A percentile compares a stretch with the other conserved stretches of the same genome.
These are phyloP conservation scores for Allacma fusca DNA, from an alignment of 2,888 invertebrate genomes.

Conservation along the genomic window DNA sequence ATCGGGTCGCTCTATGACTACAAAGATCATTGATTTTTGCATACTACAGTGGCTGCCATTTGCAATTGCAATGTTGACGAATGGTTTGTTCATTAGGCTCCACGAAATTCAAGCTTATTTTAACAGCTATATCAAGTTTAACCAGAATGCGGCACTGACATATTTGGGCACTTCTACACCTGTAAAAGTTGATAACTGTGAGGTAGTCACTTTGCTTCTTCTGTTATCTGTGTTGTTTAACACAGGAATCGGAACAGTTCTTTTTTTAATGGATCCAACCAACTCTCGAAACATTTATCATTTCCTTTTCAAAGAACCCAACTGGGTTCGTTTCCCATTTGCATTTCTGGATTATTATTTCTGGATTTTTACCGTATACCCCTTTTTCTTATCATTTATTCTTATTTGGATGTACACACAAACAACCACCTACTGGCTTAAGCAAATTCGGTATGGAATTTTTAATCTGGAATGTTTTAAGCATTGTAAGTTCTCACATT, in stretches of 20 bases:
- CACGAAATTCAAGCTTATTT: background rate
- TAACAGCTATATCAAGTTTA: background rate
- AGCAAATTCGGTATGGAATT: conserved; percentile 7
- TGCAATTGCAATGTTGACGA: background rate
- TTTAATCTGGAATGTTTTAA: background rate
- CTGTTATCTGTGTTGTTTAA: background rate
- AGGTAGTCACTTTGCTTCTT: background rate
- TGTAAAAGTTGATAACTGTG: too few relatives aligned
- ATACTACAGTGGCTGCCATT: background rate
- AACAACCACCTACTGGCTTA: conserved; percentile 13
- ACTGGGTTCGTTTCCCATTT: background rate
- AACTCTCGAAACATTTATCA: background rate
- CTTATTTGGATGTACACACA: conserved; percentile 16
- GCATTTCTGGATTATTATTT: background rate
- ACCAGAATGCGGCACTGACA: background rate
- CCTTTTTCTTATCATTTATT: background rate
- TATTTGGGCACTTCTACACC: background rate
- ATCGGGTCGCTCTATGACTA: background rate
- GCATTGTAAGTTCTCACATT: background rate
- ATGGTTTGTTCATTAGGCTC: background rate
- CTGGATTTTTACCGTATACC: background rate
- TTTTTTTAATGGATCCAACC: background rate
- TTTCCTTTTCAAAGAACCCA: background rate
- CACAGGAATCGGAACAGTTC: background rate
- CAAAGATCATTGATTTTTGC: background rate